Percentiles rank a stretch among this genome's conserved stretches.
Evolutionary conservation across 1,140 invertebrate species (phyloP).

Genomic region (Brachionus rotundiformis): DNA sequence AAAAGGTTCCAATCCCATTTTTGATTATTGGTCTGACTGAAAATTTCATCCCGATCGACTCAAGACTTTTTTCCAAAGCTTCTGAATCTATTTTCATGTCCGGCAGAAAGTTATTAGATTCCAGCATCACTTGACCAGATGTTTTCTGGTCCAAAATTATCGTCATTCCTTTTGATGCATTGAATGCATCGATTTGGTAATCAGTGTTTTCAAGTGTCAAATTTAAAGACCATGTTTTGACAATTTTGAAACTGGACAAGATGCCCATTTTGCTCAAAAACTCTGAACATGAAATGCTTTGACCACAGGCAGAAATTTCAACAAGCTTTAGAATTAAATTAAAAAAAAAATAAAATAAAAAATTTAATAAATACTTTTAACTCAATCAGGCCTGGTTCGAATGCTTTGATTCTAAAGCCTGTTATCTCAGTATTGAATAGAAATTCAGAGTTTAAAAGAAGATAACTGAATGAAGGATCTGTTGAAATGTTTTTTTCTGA

Average conservation of each 20-base stretch:
- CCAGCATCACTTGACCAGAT: not conserved
- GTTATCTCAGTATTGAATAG: not conserved
- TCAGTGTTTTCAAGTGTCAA: not conserved
- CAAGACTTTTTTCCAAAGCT: not conserved
- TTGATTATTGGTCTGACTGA: not conserved
- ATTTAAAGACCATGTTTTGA: not conserved
- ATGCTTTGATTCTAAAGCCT: not conserved
- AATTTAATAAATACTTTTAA: not conserved
- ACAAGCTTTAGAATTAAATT: not conserved
- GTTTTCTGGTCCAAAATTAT: not conserved
- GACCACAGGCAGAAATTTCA: not conserved
- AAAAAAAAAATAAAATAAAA: not conserved
- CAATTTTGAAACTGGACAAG: not conserved
- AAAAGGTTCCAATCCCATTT: not conserved
- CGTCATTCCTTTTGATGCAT: not conserved
- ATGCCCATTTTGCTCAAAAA: not conserved
- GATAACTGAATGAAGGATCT: not conserved
- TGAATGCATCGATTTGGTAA: not conserved
- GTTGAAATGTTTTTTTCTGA: not conserved
- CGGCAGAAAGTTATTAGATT: not conserved
- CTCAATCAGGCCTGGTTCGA: not conserved
- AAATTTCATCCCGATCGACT: not conserved
- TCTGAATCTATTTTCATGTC: not conserved
- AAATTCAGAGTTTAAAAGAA: not conserved
- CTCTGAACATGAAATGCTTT: not conserved